A percentile compares a stretch with the other conserved stretches of the same genome.
Evolutionary conservation across 2,113 vertebrate genomes (phyloP).

Genomic region (Hippocampus guttulatus): DNA sequence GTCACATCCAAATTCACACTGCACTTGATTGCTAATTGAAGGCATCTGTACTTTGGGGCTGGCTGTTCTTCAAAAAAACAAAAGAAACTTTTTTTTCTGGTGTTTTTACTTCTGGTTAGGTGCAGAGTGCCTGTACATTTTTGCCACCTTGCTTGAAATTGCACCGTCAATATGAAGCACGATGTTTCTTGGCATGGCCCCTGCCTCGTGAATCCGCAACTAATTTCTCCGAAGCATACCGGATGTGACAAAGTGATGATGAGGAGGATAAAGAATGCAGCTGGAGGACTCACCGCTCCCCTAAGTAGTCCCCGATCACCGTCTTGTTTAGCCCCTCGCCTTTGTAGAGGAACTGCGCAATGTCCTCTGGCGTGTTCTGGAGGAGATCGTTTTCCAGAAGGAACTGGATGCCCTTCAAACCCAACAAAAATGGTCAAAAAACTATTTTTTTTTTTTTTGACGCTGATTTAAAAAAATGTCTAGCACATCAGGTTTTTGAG

Average conservation of each 20-base stretch:
- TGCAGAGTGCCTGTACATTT: too few relatives aligned
- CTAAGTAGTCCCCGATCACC: slow-evolving; percentile 95
- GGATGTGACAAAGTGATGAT: slow-evolving; percentile 11
- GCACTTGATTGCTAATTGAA: too few relatives aligned
- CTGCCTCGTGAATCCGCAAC: too few relatives aligned
- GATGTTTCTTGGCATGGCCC: neutral
- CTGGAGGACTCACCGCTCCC: slow-evolving; percentile 81
- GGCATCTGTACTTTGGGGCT: too few relatives aligned
- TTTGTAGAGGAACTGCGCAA: slow-evolving; percentile 97
- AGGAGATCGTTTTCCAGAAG: slow-evolving; percentile 94
- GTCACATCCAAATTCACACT: slow-evolving; percentile 33
- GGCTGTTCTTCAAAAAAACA: too few relatives aligned
- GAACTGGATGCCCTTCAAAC: slow-evolving; percentile 88
- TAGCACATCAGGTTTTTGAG: too few relatives aligned
- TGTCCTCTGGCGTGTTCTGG: slow-evolving; percentile 92
- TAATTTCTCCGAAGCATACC: too few relatives aligned
- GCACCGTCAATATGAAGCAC: slow-evolving; percentile 13
- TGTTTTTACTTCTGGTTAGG: too few relatives aligned
- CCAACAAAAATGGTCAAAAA: slow-evolving; percentile 2
- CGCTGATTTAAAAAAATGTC: too few relatives aligned
- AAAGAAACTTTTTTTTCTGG: too few relatives aligned
- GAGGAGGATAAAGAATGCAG: slow-evolving; percentile 14
- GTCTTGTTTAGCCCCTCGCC: slow-evolving; percentile 98
- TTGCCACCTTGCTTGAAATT: too few relatives aligned
- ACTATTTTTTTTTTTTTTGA: too few relatives aligned